Percentiles rank a stretch among this genome's conserved stretches.
phyloP scores from a whole-genome alignment of 2,797 vertebrate species.

The Pangasius sanitwongsei region DNA sequence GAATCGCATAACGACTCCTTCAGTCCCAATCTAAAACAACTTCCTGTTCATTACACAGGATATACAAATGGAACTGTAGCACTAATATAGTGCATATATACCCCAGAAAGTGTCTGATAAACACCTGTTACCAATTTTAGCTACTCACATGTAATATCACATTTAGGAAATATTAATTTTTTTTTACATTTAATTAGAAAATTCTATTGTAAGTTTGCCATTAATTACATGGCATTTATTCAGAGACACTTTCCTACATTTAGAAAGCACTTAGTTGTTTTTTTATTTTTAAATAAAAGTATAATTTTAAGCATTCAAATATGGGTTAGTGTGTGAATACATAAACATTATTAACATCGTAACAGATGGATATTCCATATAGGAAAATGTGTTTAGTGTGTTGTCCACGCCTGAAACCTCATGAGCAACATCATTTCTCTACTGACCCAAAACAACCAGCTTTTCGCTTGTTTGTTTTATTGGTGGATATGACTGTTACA shows the following conservation, averaged over 20 bases:
- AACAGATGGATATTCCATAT: background rate
- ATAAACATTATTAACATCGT: background rate
- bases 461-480: background rate
- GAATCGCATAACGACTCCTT: background rate
- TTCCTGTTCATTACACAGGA: background rate
- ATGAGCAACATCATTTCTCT: background rate
- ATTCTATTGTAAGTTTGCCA: background rate
- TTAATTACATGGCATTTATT: background rate
- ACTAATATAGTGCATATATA: background rate
- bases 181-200: background rate
- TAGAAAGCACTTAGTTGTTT: background rate
- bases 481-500: background rate
- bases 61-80: background rate
- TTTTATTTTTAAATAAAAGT: too few relatives aligned
- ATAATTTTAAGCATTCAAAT: background rate
- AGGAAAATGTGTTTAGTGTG: background rate
- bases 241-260: background rate
- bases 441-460: background rate
- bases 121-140: background rate
- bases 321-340: background rate
- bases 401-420: background rate
- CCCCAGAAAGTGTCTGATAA: background rate
- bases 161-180: too few relatives aligned
- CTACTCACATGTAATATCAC: background rate
- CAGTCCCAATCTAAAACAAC: background rate